phyloP scores from a whole-genome alignment of 2,797 vertebrate genomes.

The Acanthurus lineatus region DNA sequence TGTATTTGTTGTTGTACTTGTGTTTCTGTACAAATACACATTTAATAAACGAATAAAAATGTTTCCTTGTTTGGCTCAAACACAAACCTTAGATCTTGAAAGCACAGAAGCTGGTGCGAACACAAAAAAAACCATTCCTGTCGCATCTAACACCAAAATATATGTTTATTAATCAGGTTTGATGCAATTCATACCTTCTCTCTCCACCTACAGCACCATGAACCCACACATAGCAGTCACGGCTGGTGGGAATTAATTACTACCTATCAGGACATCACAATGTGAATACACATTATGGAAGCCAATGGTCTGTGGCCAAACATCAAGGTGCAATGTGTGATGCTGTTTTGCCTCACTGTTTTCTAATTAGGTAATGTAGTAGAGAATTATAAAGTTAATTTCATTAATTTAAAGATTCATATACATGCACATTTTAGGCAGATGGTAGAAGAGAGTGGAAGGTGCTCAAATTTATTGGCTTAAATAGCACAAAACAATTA shows the following conservation, averaged over 20 bases:
- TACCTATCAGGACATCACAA: slow-evolving; percentile 8
- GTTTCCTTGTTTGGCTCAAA: slow-evolving; percentile 1
- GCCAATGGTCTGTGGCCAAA: not conserved
- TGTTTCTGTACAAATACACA: not conserved
- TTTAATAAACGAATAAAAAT: not conserved
- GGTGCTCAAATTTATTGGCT: not conserved
- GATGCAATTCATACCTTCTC: slow-evolving; percentile 8
- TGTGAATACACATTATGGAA: slow-evolving; percentile 7
- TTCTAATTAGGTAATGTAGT: slow-evolving; percentile 32
- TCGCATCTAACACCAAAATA: no score
- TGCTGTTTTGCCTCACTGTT: slow-evolving; percentile 34
- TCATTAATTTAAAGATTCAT: not conserved
- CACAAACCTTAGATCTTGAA: not conserved
- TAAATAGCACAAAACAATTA: not conserved
- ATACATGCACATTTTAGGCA: not conserved
- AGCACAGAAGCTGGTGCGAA: not conserved
- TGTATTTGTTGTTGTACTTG: not conserved
- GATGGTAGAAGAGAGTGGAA: not conserved
- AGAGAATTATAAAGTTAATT: not conserved
- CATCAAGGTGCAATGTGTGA: not conserved
- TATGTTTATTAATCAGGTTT: slow-evolving; percentile 1
- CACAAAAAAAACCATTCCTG: no score
- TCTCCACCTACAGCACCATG: not conserved
- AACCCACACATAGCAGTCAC: slow-evolving; percentile 13
- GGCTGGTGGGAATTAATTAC: slow-evolving; percentile 48